Evolutionary conservation across 2,888 invertebrate species (phyloP).

Genomic region (Aleiodes alternator): DNA sequence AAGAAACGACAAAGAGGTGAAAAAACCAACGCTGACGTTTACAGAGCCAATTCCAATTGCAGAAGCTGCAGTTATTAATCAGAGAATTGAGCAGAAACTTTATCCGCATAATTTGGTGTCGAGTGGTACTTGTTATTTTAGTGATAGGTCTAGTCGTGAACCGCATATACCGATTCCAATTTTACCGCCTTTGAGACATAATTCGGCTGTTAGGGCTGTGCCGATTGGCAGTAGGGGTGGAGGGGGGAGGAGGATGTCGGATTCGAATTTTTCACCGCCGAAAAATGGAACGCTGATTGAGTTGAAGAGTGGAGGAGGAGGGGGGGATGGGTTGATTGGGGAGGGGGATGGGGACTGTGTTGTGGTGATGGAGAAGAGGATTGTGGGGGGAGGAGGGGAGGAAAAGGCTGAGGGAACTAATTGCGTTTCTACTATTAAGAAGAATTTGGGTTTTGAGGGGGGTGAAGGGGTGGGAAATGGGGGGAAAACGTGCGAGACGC

Average conservation of each 20-base stretch:
- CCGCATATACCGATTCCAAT: conserved; percentile 47
- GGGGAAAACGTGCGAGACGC: conserved; percentile 49
- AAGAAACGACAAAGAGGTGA: conserved; percentile 55
- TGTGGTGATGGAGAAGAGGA: conserved; percentile 24
- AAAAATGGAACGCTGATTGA: conserved; percentile 34
- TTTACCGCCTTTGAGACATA: conserved; percentile 39
- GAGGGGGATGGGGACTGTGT: conserved; percentile 10
- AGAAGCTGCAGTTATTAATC: conserved; percentile 70
- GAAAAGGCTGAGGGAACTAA: conserved; percentile 51
- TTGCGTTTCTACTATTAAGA: conserved; percentile 60
- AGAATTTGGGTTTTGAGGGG: conserved; percentile 41
- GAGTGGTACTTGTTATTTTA: conserved; percentile 64
- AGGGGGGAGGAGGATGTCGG: conserved; percentile 21
- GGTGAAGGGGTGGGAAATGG: not conserved
- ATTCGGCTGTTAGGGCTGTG: conserved; percentile 41
- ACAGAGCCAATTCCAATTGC: conserved; percentile 70
- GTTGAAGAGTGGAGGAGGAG: conserved; percentile 24
- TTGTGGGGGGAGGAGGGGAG: not conserved
- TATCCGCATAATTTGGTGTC: conserved; percentile 63
- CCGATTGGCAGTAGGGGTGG: not conserved
- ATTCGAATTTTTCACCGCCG: conserved; percentile 38
- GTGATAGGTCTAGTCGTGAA: conserved; percentile 51
- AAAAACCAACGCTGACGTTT: conserved; percentile 66
- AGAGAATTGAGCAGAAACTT: conserved; percentile 70
- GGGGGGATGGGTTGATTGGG: not conserved